A percentile compares a stretch with the other conserved stretches of the same genome.
phyloP scores from a whole-genome alignment of 2,113 vertebrate genomes.

The Petaurus breviceps region DNA sequence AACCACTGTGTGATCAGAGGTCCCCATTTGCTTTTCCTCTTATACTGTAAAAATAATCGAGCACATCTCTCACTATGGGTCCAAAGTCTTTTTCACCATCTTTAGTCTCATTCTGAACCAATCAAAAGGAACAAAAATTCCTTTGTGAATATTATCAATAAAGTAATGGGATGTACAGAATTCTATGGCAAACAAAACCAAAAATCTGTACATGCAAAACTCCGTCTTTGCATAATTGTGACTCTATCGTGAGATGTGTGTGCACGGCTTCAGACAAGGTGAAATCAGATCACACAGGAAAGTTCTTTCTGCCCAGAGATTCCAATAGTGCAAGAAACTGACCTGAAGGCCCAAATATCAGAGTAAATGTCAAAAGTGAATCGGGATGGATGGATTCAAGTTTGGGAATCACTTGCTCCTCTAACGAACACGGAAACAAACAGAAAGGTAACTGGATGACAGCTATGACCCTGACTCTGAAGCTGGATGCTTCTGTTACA shows the following conservation, averaged over 20 bases:
- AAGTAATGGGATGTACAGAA: conserved; percentile 9
- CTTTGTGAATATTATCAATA: not conserved
- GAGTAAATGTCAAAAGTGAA: conserved; percentile 44
- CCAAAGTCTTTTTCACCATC: too few relatives aligned
- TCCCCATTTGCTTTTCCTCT: not conserved
- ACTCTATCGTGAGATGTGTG: conserved; percentile 25
- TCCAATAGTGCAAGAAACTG: conserved; percentile 41
- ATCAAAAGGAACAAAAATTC: not conserved
- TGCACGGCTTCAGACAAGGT: not conserved
- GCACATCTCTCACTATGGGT: not conserved
- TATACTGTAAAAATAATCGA: not conserved
- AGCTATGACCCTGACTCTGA: not conserved
- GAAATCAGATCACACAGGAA: too few relatives aligned
- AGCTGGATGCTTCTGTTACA: not conserved
- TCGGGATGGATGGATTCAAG: conserved; percentile 37
- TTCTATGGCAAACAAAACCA: conserved; percentile 20
- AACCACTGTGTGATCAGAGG: not conserved
- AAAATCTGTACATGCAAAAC: conserved; percentile 39
- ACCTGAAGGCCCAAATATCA: not conserved
- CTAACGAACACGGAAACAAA: not conserved
- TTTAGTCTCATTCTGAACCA: not conserved
- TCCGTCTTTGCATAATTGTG: not conserved
- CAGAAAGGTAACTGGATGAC: not conserved
- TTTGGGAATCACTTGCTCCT: not conserved
- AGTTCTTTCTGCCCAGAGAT: conserved; percentile 17